Conservation (phyloP, 2,113 vertebrate species). For the Otocyon megalotis region DNA sequence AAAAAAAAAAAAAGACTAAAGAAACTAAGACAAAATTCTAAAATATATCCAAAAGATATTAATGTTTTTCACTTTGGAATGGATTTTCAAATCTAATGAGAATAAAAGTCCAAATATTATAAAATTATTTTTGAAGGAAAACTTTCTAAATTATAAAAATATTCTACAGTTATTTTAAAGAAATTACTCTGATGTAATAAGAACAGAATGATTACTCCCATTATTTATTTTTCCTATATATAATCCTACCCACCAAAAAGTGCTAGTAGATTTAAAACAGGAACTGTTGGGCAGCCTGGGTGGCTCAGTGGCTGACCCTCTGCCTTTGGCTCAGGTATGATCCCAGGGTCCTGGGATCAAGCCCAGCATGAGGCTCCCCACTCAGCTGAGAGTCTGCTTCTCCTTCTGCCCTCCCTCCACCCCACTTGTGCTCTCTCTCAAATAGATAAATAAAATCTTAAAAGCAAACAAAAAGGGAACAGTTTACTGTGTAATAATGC, state of each 20-base stretch:
- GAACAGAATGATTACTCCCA: not conserved
- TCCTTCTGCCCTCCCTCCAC: not conserved
- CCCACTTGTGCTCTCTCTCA: not conserved
- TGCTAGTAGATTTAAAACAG: not conserved
- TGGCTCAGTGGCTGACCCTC: not conserved
- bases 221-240: not conserved
- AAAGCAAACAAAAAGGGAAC: slow-evolving; percentile 3
- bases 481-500: not conserved
- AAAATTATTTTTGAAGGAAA: slow-evolving; percentile 31
- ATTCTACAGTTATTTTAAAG: slow-evolving; percentile 8
- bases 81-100: slow-evolving; percentile 46
- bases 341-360: not conserved
- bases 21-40: slow-evolving; percentile 41
- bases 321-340: not conserved
- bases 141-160: not conserved
- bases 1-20: not conserved
- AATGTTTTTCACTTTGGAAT: slow-evolving; percentile 40
- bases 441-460: not conserved
- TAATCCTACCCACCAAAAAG: not conserved
- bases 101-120: not conserved
- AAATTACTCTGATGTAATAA: not conserved
- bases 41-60: slow-evolving; percentile 44
- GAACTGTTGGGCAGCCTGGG: not conserved
- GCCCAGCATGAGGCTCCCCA: not conserved
- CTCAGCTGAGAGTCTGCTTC: not conserved